Percentiles rank a stretch among this genome's conserved stretches.
These are phyloP conservation scores for Brachionus plicatilis DNA, from an alignment of 1,140 invertebrate genomes.

Conservation along the genomic window DNA sequence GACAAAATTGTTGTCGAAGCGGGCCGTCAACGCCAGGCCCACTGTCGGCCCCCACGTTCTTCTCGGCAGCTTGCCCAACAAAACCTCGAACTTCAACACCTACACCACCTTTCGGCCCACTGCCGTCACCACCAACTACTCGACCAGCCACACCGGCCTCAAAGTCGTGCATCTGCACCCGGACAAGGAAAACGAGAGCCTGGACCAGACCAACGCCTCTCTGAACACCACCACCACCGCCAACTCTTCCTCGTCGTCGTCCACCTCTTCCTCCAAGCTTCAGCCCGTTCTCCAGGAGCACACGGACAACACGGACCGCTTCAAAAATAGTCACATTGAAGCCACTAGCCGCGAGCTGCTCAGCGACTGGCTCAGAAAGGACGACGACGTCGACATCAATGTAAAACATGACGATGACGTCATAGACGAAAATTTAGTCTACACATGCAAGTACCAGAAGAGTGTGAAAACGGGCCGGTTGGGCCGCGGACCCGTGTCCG, in stretches of 20 bases:
- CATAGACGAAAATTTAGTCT: slow-evolving; percentile 2
- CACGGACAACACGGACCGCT: slow-evolving; percentile 11
- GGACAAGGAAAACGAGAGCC: background rate
- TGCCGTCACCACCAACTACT: slow-evolving; percentile 32
- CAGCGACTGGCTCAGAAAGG: slow-evolving; percentile 4
- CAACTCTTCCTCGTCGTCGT: slow-evolving; percentile 23
- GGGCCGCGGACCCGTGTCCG: background rate
- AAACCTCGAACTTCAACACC: background rate
- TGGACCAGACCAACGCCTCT: slow-evolving; percentile 22
- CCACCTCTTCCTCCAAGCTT: background rate
- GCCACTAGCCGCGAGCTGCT: slow-evolving; percentile 29
- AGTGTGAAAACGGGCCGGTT: background rate
- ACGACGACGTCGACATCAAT: slow-evolving; percentile 24
- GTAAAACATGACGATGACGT: slow-evolving; percentile 1
- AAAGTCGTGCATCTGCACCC: slow-evolving; percentile 12
- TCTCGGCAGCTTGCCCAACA: background rate
- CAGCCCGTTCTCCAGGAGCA: background rate
- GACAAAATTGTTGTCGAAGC: slow-evolving; percentile 12
- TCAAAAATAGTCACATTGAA: slow-evolving; percentile 25
- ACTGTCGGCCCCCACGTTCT: background rate
- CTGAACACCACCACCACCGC: slow-evolving; percentile 1
- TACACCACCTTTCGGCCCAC: slow-evolving; percentile 39
- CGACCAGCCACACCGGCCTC: background rate
- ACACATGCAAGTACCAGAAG: background rate
- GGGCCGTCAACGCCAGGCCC: background rate